phyloP scores from a whole-genome alignment of 2,113 vertebrate species.

The Pavo muticus region DNA sequence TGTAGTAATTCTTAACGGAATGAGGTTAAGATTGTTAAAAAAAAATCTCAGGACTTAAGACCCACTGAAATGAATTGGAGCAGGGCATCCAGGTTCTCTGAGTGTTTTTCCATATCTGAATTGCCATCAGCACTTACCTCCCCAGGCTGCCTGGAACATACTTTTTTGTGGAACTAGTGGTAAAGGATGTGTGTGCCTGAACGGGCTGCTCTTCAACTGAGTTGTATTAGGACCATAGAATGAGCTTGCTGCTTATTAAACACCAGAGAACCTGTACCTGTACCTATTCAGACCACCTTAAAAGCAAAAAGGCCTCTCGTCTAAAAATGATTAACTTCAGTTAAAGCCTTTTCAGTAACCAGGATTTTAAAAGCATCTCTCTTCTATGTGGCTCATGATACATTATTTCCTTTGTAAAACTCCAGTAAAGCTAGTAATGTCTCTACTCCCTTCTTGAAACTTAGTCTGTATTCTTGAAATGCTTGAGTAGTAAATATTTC shows the following conservation, averaged over 20 bases:
- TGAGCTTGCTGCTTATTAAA: neutral
- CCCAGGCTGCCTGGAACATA: neutral
- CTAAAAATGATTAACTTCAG: neutral
- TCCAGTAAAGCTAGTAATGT: neutral
- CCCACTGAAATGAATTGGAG: neutral
- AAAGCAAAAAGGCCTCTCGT: neutral
- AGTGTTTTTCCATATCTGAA: neutral
- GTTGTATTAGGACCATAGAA: neutral
- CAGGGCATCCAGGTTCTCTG: neutral
- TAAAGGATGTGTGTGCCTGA: neutral
- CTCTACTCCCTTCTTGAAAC: neutral
- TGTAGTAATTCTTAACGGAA: neutral
- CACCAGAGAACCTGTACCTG: neutral
- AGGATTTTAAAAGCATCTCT: neutral
- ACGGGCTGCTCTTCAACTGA: neutral
- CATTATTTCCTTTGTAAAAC: neutral
- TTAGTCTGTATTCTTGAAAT: neutral
- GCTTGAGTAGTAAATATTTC: slow-evolving; percentile 10
- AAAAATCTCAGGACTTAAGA: neutral
- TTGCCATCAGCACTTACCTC: neutral
- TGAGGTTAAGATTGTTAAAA: neutral
- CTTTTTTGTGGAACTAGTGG: neutral
- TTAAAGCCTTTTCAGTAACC: neutral
- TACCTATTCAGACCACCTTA: neutral
- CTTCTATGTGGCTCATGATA: rapidly evolving